Base-by-base conservation (phyloP, 1,140 invertebrate species). In the Elymnias hypermnestra region DNA sequence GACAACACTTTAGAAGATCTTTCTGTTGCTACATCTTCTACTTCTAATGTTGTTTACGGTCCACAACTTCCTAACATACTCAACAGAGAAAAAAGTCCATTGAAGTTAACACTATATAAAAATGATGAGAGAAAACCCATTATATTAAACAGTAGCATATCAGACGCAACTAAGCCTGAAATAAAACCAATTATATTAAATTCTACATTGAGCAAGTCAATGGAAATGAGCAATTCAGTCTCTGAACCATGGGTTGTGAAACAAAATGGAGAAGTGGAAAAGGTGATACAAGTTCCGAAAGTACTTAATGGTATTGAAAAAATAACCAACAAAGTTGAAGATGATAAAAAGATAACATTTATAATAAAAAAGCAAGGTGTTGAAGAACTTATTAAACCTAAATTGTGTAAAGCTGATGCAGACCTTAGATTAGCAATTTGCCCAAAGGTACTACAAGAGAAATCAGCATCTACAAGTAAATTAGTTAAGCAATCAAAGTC, bases 161-260 rank as follows among this genome's bases (percentile, higher is more conserved):
- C 60, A 29, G 77, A 79, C 43, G 36, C 40, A 18, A 15, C 53
- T 1, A 81, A 83, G 53, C 41, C 60, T 6, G 79, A 83, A 49
- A 43, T 64, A 10, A 79, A 76, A 60, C 81, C 83, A 17, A 69
- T 85, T 4, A 78, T 85, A 50, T 63, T 85, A 23, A 85, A 85
- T 56, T 82, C 72, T 38, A 85, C 79, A 33, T 47, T 85, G 7
- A 70, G 60, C 36, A 82, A 79, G 49, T 62, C 71, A 19, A 42
- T 65, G 21, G 76, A 82, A 29, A 47, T 54, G 7, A 67, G 18
- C 38, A 68, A 57, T 52, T 63, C 66, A 5, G 69, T 70, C 26
- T 65, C 72, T 23, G 82, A 85, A 43, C 82, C 82, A 2, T 85
- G 78, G 79, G 79, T 83, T 4, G 75, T 85, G 0, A 83, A 83